Percentiles rank a stretch among this genome's conserved stretches.
These are phyloP conservation scores for Drosophila quadrilineata DNA, from an alignment of 1,140 invertebrate species.

Conservation along the genomic window DNA sequence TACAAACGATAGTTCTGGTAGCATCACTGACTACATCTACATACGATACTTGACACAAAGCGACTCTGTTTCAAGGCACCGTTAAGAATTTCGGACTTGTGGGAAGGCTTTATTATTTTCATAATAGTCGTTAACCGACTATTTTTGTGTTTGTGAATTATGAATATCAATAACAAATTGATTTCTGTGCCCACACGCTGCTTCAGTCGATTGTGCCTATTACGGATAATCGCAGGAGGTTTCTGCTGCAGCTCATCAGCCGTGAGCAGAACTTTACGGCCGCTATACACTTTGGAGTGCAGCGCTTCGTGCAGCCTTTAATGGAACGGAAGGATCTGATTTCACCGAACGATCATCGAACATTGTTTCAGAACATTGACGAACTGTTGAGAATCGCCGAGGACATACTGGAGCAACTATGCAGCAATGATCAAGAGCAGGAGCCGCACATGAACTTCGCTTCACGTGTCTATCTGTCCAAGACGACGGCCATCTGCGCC, in stretches of 20 bases:
- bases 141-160: no score
- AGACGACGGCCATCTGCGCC: slow-evolving; percentile 87
- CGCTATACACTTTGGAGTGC: slow-evolving; percentile 88
- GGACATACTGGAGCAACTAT: slow-evolving; percentile 89
- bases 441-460: slow-evolving; percentile 86
- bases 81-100: no score
- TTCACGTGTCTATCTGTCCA: slow-evolving; percentile 87
- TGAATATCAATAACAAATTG: no score
- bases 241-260: slow-evolving; percentile 84
- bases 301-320: slow-evolving; percentile 87
- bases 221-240: slow-evolving; percentile 82
- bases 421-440: slow-evolving; percentile 85
- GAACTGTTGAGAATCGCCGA: slow-evolving; percentile 90
- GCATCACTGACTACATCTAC: no score
- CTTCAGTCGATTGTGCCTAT: slow-evolving; percentile 76
- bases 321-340: slow-evolving; percentile 88
- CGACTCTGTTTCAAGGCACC: no score
- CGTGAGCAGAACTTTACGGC: slow-evolving; percentile 89
- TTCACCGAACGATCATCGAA: slow-evolving; percentile 87
- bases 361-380: slow-evolving; percentile 91
- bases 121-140: no score
- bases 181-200: slow-evolving; percentile 21
- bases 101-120: no score
- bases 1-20: no score
- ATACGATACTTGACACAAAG: no score